Evolutionary conservation across 1,140 invertebrate species (phyloP).

Genomic region (Lithobius niger): DNA sequence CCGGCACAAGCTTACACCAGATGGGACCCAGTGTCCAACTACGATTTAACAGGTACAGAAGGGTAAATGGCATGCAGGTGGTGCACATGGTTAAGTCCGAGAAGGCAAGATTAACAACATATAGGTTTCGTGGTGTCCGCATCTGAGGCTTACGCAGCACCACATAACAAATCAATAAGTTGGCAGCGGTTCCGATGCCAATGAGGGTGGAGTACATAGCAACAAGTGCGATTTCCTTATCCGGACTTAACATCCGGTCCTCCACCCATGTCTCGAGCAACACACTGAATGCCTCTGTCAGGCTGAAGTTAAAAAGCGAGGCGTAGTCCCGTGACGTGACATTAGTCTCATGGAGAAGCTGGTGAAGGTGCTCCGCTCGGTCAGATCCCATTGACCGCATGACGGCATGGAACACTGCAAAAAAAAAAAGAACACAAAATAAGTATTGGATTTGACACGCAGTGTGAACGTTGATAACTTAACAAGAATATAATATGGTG

Average conservation of each 20-base stretch:
- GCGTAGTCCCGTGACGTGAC: too few species aligned
- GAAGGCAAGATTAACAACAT: slow-evolving; percentile 45
- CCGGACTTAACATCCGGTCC: slow-evolving; percentile 16
- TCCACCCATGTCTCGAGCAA: too few species aligned
- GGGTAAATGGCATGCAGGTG: slow-evolving; percentile 43
- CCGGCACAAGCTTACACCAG: slow-evolving; percentile 43
- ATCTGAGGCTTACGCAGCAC: slow-evolving; percentile 37
- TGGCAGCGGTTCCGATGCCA: slow-evolving; percentile 29
- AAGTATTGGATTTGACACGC: too few species aligned
- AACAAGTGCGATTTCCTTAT: slow-evolving; percentile 25
- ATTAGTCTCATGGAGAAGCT: too few species aligned
- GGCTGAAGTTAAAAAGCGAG: too few species aligned
- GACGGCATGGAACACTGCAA: too few species aligned
- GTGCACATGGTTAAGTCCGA: slow-evolving; percentile 43
- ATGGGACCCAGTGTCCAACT: slow-evolving; percentile 31
- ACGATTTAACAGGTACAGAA: slow-evolving; percentile 30
- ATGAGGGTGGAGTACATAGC: slow-evolving; percentile 30
- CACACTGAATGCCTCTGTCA: too few species aligned
- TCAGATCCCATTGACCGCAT: too few species aligned
- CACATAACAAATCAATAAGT: slow-evolving; percentile 32
- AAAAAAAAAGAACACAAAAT: too few species aligned
- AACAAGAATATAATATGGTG: too few species aligned
- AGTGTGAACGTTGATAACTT: too few species aligned
- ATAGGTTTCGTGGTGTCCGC: slow-evolving; percentile 45
- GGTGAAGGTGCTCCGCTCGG: too few species aligned